phyloP scores from a whole-genome alignment of 2,113 vertebrate species.

The Hypocryptadius cinnamomeus region DNA sequence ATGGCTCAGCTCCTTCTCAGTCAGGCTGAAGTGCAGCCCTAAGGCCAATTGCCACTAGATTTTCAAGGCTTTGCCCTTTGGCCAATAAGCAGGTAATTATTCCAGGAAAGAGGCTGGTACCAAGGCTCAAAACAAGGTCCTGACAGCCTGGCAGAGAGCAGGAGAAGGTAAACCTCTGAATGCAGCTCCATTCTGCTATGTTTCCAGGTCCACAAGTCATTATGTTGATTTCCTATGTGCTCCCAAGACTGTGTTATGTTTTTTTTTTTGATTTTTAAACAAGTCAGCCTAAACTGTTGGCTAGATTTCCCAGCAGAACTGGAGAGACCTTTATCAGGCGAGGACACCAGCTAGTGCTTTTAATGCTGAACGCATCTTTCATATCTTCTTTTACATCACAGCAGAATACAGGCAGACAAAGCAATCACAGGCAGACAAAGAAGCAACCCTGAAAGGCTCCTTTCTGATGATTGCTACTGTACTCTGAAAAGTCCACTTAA shows the following conservation, averaged over 20 bases:
- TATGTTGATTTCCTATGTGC: neutral
- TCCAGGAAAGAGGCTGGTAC: neutral
- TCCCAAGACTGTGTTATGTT: neutral
- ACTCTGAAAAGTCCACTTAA: neutral
- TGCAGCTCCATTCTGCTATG: neutral
- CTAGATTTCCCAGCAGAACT: neutral
- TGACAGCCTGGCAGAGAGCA: neutral
- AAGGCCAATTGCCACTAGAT: neutral
- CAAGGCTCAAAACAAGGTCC: neutral
- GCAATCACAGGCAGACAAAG: neutral
- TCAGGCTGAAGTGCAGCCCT: neutral
- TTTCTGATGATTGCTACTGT: neutral
- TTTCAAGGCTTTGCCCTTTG: constrained; percentile 20
- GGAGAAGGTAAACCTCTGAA: neutral
- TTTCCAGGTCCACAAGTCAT: neutral
- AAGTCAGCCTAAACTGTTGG: neutral
- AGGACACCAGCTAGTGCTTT: neutral
- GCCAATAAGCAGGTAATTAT: neutral
- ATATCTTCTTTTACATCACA: neutral
- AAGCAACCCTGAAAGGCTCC: neutral
- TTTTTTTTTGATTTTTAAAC: too few species aligned
- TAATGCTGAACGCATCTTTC: neutral
- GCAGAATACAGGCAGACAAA: neutral
- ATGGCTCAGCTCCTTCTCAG: neutral
- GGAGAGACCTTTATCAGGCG: neutral